Conservation (phyloP, 2,797 vertebrate genomes). For the Sebastes miniatus region DNA sequence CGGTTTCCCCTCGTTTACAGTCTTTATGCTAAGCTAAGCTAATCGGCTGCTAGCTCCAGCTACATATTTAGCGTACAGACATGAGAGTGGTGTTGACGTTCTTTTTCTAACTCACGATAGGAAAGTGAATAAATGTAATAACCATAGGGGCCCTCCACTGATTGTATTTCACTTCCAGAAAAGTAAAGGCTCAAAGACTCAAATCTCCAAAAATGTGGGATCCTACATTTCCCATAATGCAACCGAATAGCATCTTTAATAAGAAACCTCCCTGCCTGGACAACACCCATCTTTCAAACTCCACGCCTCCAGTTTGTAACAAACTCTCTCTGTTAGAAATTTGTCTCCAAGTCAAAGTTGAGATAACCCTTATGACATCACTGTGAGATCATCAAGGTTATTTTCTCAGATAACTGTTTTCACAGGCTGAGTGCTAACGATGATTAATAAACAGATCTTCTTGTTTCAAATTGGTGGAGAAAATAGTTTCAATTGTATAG, state of each 20-base stretch:
- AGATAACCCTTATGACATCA: not conserved
- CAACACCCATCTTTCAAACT: not conserved
- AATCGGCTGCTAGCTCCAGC: not conserved
- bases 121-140: not conserved
- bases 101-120: not conserved
- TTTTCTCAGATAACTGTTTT: not conserved
- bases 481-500: not conserved
- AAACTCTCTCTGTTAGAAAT: not conserved
- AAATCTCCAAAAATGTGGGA: not conserved
- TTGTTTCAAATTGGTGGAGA: not conserved
- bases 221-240: not conserved
- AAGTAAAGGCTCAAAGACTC: not conserved
- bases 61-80: not conserved
- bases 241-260: not conserved
- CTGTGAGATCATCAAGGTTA: not conserved
- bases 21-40: not conserved
- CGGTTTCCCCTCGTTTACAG: not conserved
- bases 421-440: not conserved
- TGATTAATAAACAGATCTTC: not conserved
- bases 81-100: not conserved
- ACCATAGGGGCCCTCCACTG: not conserved
- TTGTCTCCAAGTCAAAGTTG: not conserved
- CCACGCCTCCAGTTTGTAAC: not conserved
- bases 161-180: not conserved
- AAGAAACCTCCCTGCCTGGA: not conserved